Evolutionary conservation across 2,113 vertebrate genomes (phyloP).

Genomic region (Acanthochromis polyacanthus): DNA sequence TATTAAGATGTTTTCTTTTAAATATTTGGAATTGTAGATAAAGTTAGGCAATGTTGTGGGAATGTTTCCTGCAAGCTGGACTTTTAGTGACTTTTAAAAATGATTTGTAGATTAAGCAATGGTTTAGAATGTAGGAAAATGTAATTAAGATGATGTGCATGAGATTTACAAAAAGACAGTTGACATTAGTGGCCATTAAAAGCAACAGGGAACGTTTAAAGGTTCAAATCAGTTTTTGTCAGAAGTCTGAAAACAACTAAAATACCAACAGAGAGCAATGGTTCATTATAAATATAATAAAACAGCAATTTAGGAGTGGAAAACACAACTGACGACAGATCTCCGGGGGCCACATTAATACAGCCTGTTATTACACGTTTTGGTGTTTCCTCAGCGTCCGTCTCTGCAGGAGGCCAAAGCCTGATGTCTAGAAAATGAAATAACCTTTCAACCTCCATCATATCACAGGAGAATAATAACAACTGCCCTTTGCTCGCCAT

Average conservation of each 20-base stretch:
- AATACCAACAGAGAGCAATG: neutral
- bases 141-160: too few species aligned
- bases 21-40: too few species aligned
- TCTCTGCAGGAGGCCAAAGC: constrained; percentile 7
- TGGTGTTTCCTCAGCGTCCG: neutral
- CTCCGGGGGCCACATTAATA: constrained; percentile 20
- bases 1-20: too few species aligned
- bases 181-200: neutral
- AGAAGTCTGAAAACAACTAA: neutral
- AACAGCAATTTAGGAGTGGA: neutral
- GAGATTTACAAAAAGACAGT: too few species aligned
- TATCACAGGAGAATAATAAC: constrained; percentile 41
- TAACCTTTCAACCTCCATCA: constrained; percentile 49
- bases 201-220: neutral
- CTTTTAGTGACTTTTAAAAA: too few species aligned
- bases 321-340: constrained; percentile 27
- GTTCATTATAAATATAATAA: neutral
- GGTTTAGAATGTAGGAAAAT: too few species aligned
- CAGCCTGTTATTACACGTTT: constrained; percentile 29
- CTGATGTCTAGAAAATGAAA: constrained; percentile 45
- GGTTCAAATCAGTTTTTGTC: neutral
- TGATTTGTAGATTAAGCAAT: too few species aligned
- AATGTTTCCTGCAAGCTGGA: too few species aligned
- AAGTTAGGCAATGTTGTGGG: too few species aligned
- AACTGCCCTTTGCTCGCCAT: constrained; percentile 21